Percentiles rank a stretch among this genome's conserved stretches.
Conservation (phyloP, 1,140 invertebrate genomes). For the Nephotettix cincticeps region DNA sequence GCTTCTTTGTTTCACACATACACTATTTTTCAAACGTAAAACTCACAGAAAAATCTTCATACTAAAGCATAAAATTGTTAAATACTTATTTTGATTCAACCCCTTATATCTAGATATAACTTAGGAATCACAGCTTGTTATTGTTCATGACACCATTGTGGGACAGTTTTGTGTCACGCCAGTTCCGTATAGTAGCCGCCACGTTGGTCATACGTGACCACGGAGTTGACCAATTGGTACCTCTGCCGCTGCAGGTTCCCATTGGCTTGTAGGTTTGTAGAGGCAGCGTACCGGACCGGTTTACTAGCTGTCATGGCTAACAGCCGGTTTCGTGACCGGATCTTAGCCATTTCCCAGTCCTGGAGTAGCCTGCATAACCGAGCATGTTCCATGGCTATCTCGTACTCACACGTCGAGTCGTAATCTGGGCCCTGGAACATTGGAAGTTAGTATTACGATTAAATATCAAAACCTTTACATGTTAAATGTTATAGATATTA, state of each 20-base stretch:
- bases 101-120: no score
- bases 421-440: constrained; percentile 39
- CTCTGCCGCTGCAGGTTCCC: constrained; percentile 8
- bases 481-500: no score
- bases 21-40: no score
- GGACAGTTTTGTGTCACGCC: constrained; percentile 37
- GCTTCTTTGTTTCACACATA: no score
- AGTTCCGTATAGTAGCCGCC: constrained; percentile 38
- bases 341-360: constrained; percentile 38
- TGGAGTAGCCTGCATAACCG: constrained; percentile 33
- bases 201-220: constrained; percentile 36
- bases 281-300: neutral
- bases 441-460: no score
- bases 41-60: no score
- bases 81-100: no score
- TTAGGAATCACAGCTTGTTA: no score
- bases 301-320: neutral
- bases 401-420: constrained; percentile 35
- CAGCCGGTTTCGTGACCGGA: constrained; percentile 26
- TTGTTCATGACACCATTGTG: no score
- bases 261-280: neutral
- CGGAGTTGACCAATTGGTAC: constrained; percentile 33
- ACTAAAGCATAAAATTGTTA: no score
- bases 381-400: constrained; percentile 35
- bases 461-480: no score